Conservation (phyloP, 2,113 vertebrate species). For the Gobio gobio region DNA sequence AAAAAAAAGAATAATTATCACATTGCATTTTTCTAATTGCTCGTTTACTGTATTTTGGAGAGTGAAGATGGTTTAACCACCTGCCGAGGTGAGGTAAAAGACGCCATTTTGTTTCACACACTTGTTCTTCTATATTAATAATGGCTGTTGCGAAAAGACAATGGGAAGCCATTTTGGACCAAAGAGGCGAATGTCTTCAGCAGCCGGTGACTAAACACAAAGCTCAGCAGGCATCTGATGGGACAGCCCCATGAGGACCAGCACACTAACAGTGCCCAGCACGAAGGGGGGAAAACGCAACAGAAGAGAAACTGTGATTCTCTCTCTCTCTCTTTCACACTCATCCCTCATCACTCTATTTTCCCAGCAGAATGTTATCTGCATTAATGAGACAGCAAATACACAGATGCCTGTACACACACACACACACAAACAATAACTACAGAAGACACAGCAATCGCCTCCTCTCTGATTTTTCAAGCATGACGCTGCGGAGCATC, state of each 20-base stretch:
- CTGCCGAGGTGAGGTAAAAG: conserved; percentile 31
- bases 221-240: conserved; percentile 40
- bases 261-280: not conserved
- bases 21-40: not conserved
- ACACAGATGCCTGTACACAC: conserved; percentile 35
- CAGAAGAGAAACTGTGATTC: conserved; percentile 27
- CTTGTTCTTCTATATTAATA: conserved; percentile 13
- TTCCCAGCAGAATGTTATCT: conserved; percentile 50
- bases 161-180: conserved; percentile 41
- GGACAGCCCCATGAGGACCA: conserved; percentile 44
- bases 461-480: conserved; percentile 31
- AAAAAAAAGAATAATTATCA: not conserved
- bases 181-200: conserved; percentile 33
- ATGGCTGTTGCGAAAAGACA: conserved; percentile 12
- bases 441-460: conserved; percentile 37
- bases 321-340: not conserved
- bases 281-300: not conserved
- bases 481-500: conserved; percentile 18
- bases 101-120: conserved; percentile 43
- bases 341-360: conserved; percentile 12
- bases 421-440: conserved; percentile 25
- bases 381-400: conserved; percentile 56
- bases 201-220: conserved; percentile 46
- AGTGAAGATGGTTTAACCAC: conserved; percentile 24
- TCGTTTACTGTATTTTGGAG: not conserved